Conservation (phyloP, 2,113 vertebrate genomes). For the Megaleporinus macrocephalus region DNA sequence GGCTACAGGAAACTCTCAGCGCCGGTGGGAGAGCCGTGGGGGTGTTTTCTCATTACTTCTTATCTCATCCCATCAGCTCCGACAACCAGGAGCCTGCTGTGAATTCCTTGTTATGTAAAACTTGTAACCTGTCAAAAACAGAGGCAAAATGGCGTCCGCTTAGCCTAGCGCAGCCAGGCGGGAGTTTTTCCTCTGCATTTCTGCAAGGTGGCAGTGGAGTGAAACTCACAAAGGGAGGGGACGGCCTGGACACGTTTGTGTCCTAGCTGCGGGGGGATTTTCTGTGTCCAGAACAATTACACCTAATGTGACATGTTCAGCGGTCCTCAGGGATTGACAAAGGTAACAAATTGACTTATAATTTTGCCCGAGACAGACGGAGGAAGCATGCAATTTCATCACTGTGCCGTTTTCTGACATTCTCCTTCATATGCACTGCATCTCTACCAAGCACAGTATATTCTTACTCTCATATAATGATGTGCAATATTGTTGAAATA, state of each 20-base stretch:
- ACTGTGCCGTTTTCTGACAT: constrained; percentile 63
- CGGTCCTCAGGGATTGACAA: constrained; percentile 68
- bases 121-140: constrained; percentile 45
- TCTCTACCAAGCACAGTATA: no score
- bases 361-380: constrained; percentile 56
- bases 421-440: constrained; percentile 29
- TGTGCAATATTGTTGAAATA: no score
- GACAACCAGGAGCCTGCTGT: constrained; percentile 40
- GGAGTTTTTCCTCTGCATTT: constrained; percentile 66
- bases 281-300: constrained; percentile 74
- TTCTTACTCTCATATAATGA: no score
- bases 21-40: constrained; percentile 31
- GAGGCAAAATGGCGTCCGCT: constrained; percentile 44
- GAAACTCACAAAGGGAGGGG: constrained; percentile 57
- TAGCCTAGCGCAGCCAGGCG: constrained; percentile 27
- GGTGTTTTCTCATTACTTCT: constrained; percentile 56
- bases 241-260: constrained; percentile 71
- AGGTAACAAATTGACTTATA: constrained; percentile 76
- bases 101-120: constrained; percentile 56
- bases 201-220: constrained; percentile 63
- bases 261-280: constrained; percentile 67
- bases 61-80: constrained; percentile 50
- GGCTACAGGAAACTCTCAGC: constrained; percentile 42
- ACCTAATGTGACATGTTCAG: constrained; percentile 73
- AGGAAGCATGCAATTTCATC: constrained; percentile 56